phyloP scores from a whole-genome alignment of 2,113 vertebrate genomes.

The Tor tambroides region DNA sequence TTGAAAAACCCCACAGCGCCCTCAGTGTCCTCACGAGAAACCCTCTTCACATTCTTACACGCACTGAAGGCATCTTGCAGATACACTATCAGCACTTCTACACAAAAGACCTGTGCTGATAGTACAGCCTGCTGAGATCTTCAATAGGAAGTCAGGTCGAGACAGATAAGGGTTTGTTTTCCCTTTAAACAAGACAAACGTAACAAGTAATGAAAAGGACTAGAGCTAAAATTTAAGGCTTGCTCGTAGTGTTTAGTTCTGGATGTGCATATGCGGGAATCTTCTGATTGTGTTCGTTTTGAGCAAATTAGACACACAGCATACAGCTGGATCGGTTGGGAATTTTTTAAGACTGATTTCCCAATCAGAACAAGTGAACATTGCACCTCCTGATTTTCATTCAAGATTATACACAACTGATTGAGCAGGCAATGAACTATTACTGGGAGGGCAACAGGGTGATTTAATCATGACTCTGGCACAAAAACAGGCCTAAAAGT shows the following conservation, averaged over 20 bases:
- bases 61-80: slow-evolving; percentile 46
- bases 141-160: slow-evolving; percentile 42
- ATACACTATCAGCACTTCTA: slow-evolving; percentile 56
- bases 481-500: not conserved
- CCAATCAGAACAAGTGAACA: not conserved
- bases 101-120: slow-evolving; percentile 43
- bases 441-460: not conserved
- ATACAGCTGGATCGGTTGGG: not conserved
- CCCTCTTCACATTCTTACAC: slow-evolving; percentile 46
- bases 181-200: slow-evolving; percentile 33
- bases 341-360: not conserved
- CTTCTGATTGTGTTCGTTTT: not conserved
- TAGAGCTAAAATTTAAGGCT: not conserved
- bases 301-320: not conserved
- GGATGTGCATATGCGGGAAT: not conserved
- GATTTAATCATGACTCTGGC: not conserved
- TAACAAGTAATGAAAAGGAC: slow-evolving; percentile 15
- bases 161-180: slow-evolving; percentile 47
- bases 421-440: not conserved
- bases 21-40: not conserved
- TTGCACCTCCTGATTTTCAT: slow-evolving; percentile 25
- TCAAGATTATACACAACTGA: not conserved
- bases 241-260: not conserved
- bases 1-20: slow-evolving; percentile 46
- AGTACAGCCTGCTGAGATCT: slow-evolving; percentile 37